Evolutionary conservation across 2,888 invertebrate species (phyloP), one percentile per base, ranked within the genome.

Genomic region (Marasmarcha lunaedactyla): DNA sequence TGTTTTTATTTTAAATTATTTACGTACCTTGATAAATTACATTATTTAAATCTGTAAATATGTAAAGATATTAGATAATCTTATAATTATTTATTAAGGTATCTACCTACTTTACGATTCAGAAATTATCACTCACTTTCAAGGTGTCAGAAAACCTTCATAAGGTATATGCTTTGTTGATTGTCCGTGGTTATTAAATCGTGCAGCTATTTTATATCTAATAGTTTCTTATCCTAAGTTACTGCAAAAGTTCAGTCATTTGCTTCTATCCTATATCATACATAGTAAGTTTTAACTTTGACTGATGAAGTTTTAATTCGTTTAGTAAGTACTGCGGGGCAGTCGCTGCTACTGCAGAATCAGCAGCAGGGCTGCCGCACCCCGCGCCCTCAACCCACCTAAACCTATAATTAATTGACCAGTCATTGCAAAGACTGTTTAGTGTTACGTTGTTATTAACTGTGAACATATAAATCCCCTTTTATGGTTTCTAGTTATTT

Each of bases 391-490:
- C n/a, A 71, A 70, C 79, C 79, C 79, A 77, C 81, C 78, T 74
- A 64, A n/a, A n/a, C n/a, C n/a, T 59, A 53, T 6, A 11, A 12
- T 47, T 64, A 68, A 69, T 69, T 67, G 65, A 69, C 68, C 81
- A 81, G 81, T 79, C 81, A 74, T 53, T 52, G 55, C 57, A 55
- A 83, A 83, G 81, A 83, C 81, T 83, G 81, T 66, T 71, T 74
- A 73, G 71, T 49, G 50, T 74, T 74, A 78, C 53, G 57, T 77
- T 72, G 65, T 71, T 73, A 59, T 69, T 73, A 71, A 58, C 20
- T 20, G 20, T 20, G 4, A 20, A 5, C 20, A 5, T 74, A 72
- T 60, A 54, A 71, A 20, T 20, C 20, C 3, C 7, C 7, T 20
- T 20, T 20, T 5, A 20, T 20, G 20, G 20, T 20, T 20, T 20